Evolutionary conservation across 2,797 vertebrate species (phyloP), one percentile per base, ranked within the genome.

Genomic region (Gallinago stenura): DNA sequence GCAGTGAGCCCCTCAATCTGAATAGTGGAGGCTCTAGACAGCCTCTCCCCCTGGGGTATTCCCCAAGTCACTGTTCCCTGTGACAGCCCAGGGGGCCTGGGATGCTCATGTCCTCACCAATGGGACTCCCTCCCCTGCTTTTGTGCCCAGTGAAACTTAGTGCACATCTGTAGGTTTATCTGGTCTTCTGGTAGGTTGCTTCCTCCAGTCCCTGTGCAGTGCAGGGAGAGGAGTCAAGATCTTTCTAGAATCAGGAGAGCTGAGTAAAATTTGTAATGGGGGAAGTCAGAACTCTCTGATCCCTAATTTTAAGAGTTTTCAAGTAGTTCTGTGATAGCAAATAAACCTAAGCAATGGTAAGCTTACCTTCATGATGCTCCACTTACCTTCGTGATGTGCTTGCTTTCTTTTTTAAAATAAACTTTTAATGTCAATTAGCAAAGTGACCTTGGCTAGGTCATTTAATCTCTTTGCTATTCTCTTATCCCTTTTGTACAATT

Each of bases 401-500:
- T 88, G 51, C 66, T 54, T 87, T 56, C 20, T 70, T 83, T 87
- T 73, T 68, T 31, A 71, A 81, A 91, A 50, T 5, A 81, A 87
- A 65, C 31, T 87, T 91, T 48, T 61, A 33, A 11, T 30, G 43
- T 48, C 87, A 82, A 93, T 91, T 94, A 88, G 26, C 18, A 37
- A 56, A 78, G 20, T 73, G 73, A 93, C 94, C 90, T 96, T 94
- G 78, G 35, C 16, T 64, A 53, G 58, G 31, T 84, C 5, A 9
- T 33, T 88, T 92, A 37, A 88, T 76, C 39, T 82, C 75, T 77
- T 56, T 1, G 1, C 61, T 62, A 69, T 93, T 82, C 69, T 83
- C 19, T 76, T 88, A 73, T 82, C 62, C 60, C 51, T 37, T 96
- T 82, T 82, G 89, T 76, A 83, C 73, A 93, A 84, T 86, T 86